phyloP scores from a whole-genome alignment of 2,113 vertebrate genomes.

The Heliornis fulica region DNA sequence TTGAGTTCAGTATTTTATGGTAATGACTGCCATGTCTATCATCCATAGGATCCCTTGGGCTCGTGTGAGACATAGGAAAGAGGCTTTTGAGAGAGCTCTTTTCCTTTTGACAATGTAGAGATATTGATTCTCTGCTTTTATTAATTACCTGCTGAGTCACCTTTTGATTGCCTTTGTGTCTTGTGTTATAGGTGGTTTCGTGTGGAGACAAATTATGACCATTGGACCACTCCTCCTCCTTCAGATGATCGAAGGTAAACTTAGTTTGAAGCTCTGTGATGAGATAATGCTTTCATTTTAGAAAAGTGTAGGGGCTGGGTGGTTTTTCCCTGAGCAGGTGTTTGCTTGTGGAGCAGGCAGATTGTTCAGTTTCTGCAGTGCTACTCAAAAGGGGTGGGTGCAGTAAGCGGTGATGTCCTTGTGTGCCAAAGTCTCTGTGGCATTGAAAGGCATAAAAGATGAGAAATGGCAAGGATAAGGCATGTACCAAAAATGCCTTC shows the following conservation, averaged over 20 bases:
- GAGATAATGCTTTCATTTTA: not conserved
- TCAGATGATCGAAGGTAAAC: conserved; percentile 82
- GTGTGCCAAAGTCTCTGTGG: not conserved
- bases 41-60: not conserved
- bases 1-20: not conserved
- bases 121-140: not conserved
- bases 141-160: not conserved
- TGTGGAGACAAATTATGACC: conserved; percentile 95
- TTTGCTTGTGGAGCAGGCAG: not conserved
- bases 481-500: not conserved
- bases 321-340: not conserved
- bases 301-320: not conserved
- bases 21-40: not conserved
- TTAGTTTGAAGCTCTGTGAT: not conserved
- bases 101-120: not conserved
- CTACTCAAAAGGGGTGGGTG: not conserved
- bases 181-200: conserved; percentile 84
- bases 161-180: not conserved
- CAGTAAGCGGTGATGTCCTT: rapidly evolving
- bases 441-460: not conserved
- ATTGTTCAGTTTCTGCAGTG: not conserved
- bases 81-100: not conserved
- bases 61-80: not conserved
- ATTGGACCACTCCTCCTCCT: conserved; percentile 84
- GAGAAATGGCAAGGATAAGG: not conserved